phyloP scores from a whole-genome alignment of 2,113 vertebrate genomes.

The Lamprologus sp. region DNA sequence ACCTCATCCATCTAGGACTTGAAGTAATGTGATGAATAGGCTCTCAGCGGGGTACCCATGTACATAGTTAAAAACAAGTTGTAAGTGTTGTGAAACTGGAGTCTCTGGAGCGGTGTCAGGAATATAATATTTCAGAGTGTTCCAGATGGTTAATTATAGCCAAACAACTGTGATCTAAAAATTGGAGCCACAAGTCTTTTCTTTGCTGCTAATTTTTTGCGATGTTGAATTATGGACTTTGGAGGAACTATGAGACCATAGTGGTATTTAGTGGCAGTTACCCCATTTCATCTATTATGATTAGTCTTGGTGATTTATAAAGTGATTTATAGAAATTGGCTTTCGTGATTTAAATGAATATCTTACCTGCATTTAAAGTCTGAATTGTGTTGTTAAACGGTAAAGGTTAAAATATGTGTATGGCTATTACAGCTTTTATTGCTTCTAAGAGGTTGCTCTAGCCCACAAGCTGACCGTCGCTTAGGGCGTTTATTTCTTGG shows the following conservation, averaged over 20 bases:
- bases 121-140: not conserved
- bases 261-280: not conserved
- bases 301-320: not conserved
- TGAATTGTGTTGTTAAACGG: not conserved
- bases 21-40: not conserved
- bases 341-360: not conserved
- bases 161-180: not conserved
- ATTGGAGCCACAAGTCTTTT: not conserved
- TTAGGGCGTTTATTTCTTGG: not conserved
- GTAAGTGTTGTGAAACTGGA: not conserved
- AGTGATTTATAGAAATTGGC: not conserved
- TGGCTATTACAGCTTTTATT: not conserved
- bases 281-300: not conserved
- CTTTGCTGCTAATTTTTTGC: not conserved
- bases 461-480: not conserved
- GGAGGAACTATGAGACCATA: not conserved
- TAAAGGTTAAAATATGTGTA: not conserved
- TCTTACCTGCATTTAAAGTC: not conserved
- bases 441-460: not conserved
- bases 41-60: accelerated
- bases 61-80: not conserved
- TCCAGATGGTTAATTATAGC: not conserved
- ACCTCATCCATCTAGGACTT: not conserved
- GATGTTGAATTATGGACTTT: not conserved
- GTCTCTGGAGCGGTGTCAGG: not conserved